phyloP scores from a whole-genome alignment of 2,797 vertebrate genomes.

The Natrix natrix region DNA sequence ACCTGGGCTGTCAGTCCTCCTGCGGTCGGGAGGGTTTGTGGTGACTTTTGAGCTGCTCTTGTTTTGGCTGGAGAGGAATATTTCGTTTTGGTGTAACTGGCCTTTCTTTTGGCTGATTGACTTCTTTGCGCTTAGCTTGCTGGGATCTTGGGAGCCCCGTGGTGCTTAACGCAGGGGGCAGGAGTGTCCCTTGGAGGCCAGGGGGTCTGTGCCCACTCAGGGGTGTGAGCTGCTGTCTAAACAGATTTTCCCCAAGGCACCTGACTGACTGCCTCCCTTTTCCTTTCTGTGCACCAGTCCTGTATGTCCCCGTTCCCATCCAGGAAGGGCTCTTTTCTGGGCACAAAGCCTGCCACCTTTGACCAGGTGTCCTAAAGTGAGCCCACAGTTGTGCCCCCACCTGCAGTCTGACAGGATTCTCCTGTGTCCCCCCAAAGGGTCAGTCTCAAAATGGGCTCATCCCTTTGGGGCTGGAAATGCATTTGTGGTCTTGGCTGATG shows the following conservation, averaged over 20 bases:
- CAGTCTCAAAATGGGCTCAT: not conserved
- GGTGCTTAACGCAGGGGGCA: not conserved
- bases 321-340: not conserved
- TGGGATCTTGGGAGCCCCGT: not conserved
- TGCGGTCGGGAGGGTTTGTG: not conserved
- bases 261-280: not conserved
- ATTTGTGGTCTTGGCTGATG: not conserved
- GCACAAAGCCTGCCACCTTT: not conserved
- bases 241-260: not conserved
- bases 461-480: not conserved
- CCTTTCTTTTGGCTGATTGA: not conserved
- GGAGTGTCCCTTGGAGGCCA: not conserved
- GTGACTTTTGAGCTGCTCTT: not conserved
- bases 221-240: not conserved
- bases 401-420: no score
- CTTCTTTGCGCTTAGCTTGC: not conserved
- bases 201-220: not conserved
- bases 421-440: not conserved
- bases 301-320: not conserved
- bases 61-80: not conserved
- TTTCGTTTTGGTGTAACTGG: not conserved
- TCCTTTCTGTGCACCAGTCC: not conserved
- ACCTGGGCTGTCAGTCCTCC: not conserved
- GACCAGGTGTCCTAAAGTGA: not conserved
- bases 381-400: not conserved